phyloP scores from a whole-genome alignment of 53 echinoderm and acorn worm genomes.

The Paracentrotus lividus region DNA sequence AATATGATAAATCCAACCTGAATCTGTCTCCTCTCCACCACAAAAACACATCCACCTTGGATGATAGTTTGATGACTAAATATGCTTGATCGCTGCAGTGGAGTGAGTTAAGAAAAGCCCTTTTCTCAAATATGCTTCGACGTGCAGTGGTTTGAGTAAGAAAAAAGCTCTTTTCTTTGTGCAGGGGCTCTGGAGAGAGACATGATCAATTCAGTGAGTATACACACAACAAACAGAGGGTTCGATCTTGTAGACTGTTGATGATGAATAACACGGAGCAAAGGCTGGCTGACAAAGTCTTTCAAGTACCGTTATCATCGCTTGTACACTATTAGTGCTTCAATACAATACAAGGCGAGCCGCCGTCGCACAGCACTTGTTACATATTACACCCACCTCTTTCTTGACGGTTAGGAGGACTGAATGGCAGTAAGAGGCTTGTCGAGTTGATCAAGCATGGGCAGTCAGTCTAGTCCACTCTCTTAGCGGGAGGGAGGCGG shows the following conservation, averaged over 20 bases:
- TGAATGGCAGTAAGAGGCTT: background rate
- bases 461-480: background rate
- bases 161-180: conserved; percentile 2
- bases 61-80: conserved; percentile 10
- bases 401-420: background rate
- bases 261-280: conserved; percentile 29
- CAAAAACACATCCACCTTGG: background rate
- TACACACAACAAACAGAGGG: conserved; percentile 24
- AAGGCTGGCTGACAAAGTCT: background rate
- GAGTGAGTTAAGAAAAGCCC: conserved; percentile 11
- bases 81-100: background rate
- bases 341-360: background rate
- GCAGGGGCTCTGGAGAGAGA: background rate
- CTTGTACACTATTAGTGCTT: background rate
- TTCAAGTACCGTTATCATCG: background rate
- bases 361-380: conserved; percentile 6
- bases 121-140: background rate
- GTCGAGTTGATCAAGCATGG: background rate
- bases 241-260: background rate
- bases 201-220: background rate
- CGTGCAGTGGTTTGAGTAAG: background rate
- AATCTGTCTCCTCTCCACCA: background rate
- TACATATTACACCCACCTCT: background rate
- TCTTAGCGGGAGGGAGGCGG: background rate
- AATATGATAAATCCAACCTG: conserved; percentile 7